A percentile compares a stretch with the other conserved stretches of the same genome.
Conservation (phyloP, 2,888 invertebrate species). For the Papilio protenor region DNA sequence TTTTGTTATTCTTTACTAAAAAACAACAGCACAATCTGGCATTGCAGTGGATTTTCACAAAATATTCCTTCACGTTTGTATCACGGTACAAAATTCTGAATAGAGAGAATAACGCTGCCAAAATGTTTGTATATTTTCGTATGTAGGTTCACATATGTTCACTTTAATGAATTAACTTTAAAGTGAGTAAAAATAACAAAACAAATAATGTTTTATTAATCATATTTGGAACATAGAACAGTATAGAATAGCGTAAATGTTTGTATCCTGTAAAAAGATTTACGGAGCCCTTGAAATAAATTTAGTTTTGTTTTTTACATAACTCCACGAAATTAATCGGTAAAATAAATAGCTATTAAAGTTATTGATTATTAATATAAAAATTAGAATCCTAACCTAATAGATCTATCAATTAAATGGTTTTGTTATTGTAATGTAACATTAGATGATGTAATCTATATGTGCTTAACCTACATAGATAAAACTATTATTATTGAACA, state of each 20-base stretch:
- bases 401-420: neutral
- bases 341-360: no score
- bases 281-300: no score
- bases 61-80: conserved; percentile 5
- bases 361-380: no score
- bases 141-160: neutral
- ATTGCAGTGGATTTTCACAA: neutral
- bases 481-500: conserved; percentile 22
- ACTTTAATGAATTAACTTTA: neutral
- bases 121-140: conserved; percentile 10
- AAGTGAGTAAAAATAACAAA: neutral
- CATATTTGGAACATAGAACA: no score
- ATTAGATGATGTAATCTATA: conserved; percentile 35
- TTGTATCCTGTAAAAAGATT: no score
- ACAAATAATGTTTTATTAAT: neutral
- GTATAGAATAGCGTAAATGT: no score
- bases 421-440: neutral
- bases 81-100: conserved; percentile 16
- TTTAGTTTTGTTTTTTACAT: no score
- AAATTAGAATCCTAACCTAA: neutral
- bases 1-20: neutral
- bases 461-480: conserved; percentile 40
- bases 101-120: conserved; percentile 1
- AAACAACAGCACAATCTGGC: neutral
- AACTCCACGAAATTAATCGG: no score